Percentiles rank a stretch among this genome's conserved stretches.
Evolutionary conservation across 37 sponge, comb jelly and placozoan genomes (phyloP).

Genomic region (Chondrosia reniformis): DNA sequence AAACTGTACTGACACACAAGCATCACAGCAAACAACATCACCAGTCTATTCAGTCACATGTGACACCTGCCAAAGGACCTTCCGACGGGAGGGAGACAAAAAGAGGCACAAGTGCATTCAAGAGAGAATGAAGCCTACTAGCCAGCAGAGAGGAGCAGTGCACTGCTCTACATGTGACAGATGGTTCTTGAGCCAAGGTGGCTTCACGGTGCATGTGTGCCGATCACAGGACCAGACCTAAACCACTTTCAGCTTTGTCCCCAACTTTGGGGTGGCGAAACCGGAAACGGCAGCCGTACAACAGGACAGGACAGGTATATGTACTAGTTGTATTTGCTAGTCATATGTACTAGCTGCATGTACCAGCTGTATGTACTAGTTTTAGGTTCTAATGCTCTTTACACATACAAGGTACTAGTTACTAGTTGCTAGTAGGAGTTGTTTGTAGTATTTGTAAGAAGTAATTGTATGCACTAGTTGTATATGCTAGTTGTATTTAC

Average conservation of each 20-base stretch:
- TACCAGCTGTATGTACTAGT: no score
- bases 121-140: slow-evolving; percentile 23
- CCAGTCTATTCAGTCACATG: background rate
- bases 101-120: slow-evolving; percentile 26
- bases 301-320: no score
- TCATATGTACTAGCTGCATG: no score
- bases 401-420: no score
- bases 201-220: slow-evolving; percentile 20
- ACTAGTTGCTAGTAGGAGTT: no score
- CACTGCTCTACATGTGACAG: slow-evolving; percentile 19
- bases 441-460: no score
- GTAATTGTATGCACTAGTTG: no score
- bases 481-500: no score
- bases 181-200: slow-evolving; percentile 23
- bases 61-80: slow-evolving; percentile 2
- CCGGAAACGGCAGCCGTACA: slow-evolving; percentile 13
- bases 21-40: slow-evolving; percentile 2
- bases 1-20: background rate
- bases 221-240: background rate
- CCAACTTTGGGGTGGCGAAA: background rate
- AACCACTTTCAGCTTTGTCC: background rate
- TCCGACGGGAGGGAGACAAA: slow-evolving; percentile 8
- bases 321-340: background rate
- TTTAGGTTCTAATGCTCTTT: no score
- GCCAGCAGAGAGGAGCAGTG: slow-evolving; percentile 27